phyloP scores from a whole-genome alignment of 2,888 invertebrate genomes.

The Cloeon dipterum region DNA sequence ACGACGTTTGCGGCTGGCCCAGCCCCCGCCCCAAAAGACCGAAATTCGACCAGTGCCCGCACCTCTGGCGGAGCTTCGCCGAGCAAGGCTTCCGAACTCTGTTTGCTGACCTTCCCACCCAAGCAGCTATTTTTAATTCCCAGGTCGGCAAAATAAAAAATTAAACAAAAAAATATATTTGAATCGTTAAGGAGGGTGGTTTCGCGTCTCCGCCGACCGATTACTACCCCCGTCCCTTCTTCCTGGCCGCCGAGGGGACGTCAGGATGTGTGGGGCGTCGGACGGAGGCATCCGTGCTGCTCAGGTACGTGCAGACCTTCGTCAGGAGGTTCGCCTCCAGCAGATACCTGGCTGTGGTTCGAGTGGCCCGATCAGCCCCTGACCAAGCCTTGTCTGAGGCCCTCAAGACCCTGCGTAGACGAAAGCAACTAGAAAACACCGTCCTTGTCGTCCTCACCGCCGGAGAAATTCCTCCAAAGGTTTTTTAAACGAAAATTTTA shows the following conservation, averaged over 20 bases:
- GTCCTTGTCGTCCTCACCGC: slow-evolving; percentile 7
- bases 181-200: neutral
- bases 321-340: neutral
- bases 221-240: neutral
- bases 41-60: neutral
- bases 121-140: slow-evolving; percentile 1
- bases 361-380: slow-evolving; percentile 5
- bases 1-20: slow-evolving; percentile 23
- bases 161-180: neutral
- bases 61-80: neutral
- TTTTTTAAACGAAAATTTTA: too few species aligned
- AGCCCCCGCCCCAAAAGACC: neutral
- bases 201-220: neutral
- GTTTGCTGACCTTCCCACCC: neutral
- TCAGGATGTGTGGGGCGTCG: neutral
- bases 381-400: too few species aligned
- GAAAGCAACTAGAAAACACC: too few species aligned
- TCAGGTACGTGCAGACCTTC: neutral
- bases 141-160: neutral
- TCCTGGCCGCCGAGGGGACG: neutral
- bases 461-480: slow-evolving; percentile 17
- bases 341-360: slow-evolving; percentile 3
- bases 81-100: neutral
- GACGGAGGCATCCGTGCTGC: neutral
- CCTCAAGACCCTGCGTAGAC: neutral